phyloP scores from a whole-genome alignment of 1,140 invertebrate species.

The Drosophila cardini region DNA sequence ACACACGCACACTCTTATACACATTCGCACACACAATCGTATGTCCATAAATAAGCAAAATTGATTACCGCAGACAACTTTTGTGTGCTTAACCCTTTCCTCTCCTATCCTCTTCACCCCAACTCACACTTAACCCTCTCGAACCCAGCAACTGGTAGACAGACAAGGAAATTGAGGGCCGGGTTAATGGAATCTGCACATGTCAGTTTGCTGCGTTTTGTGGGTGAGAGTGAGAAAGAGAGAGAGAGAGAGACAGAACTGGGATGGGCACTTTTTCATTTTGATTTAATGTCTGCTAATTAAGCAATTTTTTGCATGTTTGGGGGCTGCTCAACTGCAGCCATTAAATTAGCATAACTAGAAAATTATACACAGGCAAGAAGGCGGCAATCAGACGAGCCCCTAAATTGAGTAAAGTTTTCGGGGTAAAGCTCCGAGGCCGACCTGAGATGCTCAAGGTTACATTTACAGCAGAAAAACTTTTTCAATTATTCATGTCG shows the following conservation, averaged over 20 bases:
- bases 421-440: slow-evolving; percentile 3
- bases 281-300: slow-evolving; percentile 82
- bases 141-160: slow-evolving; percentile 14
- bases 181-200: slow-evolving; percentile 60
- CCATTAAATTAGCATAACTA: slow-evolving; percentile 80
- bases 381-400: slow-evolving; percentile 9
- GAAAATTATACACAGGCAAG: slow-evolving; percentile 68
- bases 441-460: slow-evolving; percentile 60
- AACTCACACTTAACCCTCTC: slow-evolving; percentile 12
- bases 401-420: slow-evolving; percentile 56
- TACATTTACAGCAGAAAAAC: slow-evolving; percentile 67
- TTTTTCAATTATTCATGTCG: slow-evolving; percentile 82
- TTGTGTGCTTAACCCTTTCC: slow-evolving; percentile 67
- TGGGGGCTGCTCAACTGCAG: slow-evolving; percentile 56
- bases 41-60: slow-evolving; percentile 79
- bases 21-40: slow-evolving; percentile 29
- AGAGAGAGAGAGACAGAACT: not conserved
- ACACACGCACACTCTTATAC: slow-evolving; percentile 34
- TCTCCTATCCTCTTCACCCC: not conserved
- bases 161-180: not conserved
- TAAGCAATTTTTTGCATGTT: slow-evolving; percentile 69
- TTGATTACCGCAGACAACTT: slow-evolving; percentile 81
- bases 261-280: slow-evolving; percentile 61
- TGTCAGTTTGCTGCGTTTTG: slow-evolving; percentile 60
- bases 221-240: not conserved